Conservation (phyloP, 2,113 vertebrate species). For the Neotoma lepida region DNA sequence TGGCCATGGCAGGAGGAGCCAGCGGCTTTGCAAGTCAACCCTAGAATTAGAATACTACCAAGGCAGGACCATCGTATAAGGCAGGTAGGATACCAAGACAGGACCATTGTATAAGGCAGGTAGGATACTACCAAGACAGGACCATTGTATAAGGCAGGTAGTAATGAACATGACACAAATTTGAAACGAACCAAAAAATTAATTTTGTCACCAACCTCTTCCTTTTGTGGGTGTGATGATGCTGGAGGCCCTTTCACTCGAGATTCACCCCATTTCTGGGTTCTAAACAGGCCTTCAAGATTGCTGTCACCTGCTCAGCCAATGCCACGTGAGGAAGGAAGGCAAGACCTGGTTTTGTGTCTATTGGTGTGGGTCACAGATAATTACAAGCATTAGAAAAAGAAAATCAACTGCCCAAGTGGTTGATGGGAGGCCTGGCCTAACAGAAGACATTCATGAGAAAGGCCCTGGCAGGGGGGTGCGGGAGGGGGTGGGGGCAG, state of each 20-base stretch:
- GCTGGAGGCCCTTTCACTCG: background rate
- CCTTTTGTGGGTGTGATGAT: background rate
- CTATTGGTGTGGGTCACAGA: slow-evolving; percentile 37
- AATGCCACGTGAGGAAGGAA: slow-evolving; percentile 31
- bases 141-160: background rate
- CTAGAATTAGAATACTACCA: slow-evolving; percentile 43
- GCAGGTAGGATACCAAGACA: background rate
- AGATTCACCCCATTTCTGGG: background rate
- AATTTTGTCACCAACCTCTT: background rate
- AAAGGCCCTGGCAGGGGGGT: background rate
- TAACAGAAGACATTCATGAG: slow-evolving; percentile 57
- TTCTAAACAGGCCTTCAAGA: background rate
- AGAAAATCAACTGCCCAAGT: slow-evolving; percentile 52
- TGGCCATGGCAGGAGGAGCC: background rate
- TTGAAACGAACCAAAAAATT: background rate
- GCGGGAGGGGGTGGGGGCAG: too few species aligned
- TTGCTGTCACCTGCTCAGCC: background rate
- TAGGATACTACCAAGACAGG: slow-evolving; percentile 16
- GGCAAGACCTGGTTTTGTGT: slow-evolving; percentile 13
- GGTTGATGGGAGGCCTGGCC: slow-evolving; percentile 42
- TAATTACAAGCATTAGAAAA: slow-evolving; percentile 61
- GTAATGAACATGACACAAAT: background rate
- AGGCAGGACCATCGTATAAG: background rate
- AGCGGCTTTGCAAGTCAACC: background rate
- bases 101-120: background rate